Conservation (phyloP, 2,797 vertebrate species). For the Notolepis coatsorum region DNA sequence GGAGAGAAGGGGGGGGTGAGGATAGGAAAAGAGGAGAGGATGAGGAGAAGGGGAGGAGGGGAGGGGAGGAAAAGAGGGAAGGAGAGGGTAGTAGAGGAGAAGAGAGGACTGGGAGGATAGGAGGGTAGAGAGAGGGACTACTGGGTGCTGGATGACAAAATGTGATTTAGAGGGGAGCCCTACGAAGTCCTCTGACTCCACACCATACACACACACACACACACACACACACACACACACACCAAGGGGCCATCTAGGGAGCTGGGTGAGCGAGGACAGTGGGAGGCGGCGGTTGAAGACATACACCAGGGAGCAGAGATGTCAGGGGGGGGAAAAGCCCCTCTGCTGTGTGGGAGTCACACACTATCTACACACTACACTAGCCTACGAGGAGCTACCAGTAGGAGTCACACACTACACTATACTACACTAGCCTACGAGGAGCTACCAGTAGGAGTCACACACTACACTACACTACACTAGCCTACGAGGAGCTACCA, state of each 20-base stretch:
- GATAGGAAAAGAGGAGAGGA: slow-evolving; percentile 25
- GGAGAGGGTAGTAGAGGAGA: neutral
- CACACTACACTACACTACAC: no score
- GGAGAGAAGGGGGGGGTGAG: slow-evolving; percentile 4
- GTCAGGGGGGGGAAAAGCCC: slow-evolving; percentile 66
- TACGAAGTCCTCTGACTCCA: slow-evolving; percentile 54
- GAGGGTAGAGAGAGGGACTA: neutral
- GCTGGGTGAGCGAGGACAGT: slow-evolving; percentile 52
- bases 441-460: no score
- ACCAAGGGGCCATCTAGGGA: slow-evolving; percentile 71
- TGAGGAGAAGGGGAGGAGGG: no score
- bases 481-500: no score
- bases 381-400: slow-evolving; percentile 31
- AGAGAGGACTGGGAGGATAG: slow-evolving; percentile 3
- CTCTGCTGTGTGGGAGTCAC: slow-evolving; percentile 50
- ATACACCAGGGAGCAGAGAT: slow-evolving; percentile 75
- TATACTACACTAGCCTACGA: no score
- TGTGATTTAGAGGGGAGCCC: slow-evolving; percentile 50
- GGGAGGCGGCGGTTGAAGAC: slow-evolving; percentile 66
- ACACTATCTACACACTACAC: slow-evolving; percentile 25
- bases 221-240: slow-evolving; percentile 21
- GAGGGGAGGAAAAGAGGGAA: neutral
- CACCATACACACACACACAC: slow-evolving; percentile 18
- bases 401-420: no score
- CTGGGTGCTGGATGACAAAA: slow-evolving; percentile 55